These are phyloP conservation scores for Mystacides longicornis DNA, from an alignment of 2,888 invertebrate genomes.

Conservation along the genomic window DNA sequence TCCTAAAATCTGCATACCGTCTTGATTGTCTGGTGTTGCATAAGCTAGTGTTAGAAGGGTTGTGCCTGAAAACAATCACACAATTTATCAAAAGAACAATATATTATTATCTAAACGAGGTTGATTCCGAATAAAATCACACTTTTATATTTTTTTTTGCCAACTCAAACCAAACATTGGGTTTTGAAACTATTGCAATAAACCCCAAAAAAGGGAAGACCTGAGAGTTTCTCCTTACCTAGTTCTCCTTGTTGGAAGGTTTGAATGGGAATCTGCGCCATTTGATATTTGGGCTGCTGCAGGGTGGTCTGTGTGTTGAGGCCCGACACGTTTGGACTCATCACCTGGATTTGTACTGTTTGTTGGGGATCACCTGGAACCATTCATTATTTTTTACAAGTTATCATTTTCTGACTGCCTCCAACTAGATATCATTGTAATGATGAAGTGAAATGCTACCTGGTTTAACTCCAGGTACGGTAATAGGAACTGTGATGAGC, in stretches of 20 bases:
- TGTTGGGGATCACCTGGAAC: slow-evolving; percentile 60
- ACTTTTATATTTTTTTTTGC: not conserved
- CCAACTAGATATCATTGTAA: not conserved
- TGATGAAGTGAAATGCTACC: slow-evolving; percentile 32
- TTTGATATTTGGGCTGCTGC: slow-evolving; percentile 65
- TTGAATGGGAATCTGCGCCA: slow-evolving; percentile 67
- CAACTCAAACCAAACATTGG: not conserved
- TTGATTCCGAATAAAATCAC: too few species aligned
- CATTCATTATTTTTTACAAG: not conserved
- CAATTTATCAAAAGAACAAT: too few species aligned
- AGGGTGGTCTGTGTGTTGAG: slow-evolving; percentile 42
- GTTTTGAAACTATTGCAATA: not conserved
- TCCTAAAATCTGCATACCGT: slow-evolving; percentile 52
- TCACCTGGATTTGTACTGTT: slow-evolving; percentile 72
- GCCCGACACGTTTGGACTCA: slow-evolving; percentile 44
- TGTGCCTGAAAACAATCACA: slow-evolving; percentile 41
- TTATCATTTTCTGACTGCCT: not conserved
- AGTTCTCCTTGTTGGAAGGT: slow-evolving; percentile 60
- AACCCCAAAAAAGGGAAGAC: not conserved
- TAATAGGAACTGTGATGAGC: slow-evolving; percentile 70
- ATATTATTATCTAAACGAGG: too few species aligned
- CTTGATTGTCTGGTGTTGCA: slow-evolving; percentile 53
- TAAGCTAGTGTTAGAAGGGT: slow-evolving; percentile 71
- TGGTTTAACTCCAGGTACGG: slow-evolving; percentile 66
- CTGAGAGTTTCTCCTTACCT: slow-evolving; percentile 3